Percentiles rank a stretch among this genome's conserved stretches.
Conservation (phyloP, 2,888 invertebrate genomes). For the Tillus elongatus region DNA sequence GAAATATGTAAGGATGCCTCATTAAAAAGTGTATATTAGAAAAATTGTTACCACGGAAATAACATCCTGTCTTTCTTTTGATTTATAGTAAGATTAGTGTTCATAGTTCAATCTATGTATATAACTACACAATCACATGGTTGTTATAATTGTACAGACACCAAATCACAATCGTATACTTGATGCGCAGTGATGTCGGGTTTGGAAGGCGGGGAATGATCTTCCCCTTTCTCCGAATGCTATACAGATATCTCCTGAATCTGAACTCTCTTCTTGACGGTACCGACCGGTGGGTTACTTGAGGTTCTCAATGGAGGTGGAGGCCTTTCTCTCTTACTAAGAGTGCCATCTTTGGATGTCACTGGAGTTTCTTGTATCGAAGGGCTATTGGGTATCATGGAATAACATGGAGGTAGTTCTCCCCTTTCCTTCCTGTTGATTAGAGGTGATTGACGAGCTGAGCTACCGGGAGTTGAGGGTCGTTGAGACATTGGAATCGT, state of each 20-base stretch:
- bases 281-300: constrained; percentile 43
- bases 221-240: constrained; percentile 36
- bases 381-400: constrained; percentile 41
- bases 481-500: constrained; percentile 40
- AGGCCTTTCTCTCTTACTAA: constrained; percentile 33
- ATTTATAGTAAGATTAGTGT: too few species aligned
- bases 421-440: constrained; percentile 32
- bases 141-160: constrained; percentile 39
- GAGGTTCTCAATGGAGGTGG: constrained; percentile 39
- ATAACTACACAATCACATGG: constrained; percentile 29
- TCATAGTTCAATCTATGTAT: constrained; percentile 23
- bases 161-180: constrained; percentile 35
- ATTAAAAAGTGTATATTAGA: too few species aligned
- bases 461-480: constrained; percentile 39
- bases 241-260: constrained; percentile 75
- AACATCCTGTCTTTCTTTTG: too few species aligned
- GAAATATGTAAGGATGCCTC: too few species aligned
- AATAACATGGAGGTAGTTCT: constrained; percentile 47
- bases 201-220: constrained; percentile 17
- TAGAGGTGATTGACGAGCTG: constrained; percentile 36
- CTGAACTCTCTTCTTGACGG: constrained; percentile 70
- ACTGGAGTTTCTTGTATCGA: constrained; percentile 31
- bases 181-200: constrained; percentile 17
- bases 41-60: too few species aligned
- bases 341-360: constrained; percentile 24